A percentile compares a stretch with the other conserved stretches of the same genome.
Evolutionary conservation across 2,113 vertebrate species (phyloP).

Genomic region (Chiloscyllium plagiosum): DNA sequence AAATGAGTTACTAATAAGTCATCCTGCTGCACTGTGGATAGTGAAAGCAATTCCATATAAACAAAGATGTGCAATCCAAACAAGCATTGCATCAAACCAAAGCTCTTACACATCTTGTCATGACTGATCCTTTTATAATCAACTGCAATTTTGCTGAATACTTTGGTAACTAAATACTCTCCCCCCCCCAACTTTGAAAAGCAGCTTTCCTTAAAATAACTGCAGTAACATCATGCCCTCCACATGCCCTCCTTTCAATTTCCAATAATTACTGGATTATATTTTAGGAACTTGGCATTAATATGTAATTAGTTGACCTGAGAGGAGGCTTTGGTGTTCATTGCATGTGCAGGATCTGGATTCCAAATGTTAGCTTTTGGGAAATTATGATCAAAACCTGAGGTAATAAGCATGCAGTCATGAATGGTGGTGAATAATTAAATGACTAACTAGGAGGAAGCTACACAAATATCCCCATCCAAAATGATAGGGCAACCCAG

Average conservation of each 20-base stretch:
- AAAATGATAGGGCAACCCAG: too few relatives aligned
- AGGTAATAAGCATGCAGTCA: background rate
- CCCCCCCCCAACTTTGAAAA: background rate
- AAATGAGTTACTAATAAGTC: background rate
- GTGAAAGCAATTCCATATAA: background rate
- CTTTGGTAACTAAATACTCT: background rate
- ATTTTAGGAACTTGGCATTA: background rate
- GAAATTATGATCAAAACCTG: background rate
- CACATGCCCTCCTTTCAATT: background rate
- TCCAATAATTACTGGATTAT: background rate
- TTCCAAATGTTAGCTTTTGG: background rate
- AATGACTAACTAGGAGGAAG: too few relatives aligned
- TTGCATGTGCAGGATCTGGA: background rate
- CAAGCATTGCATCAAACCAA: too few relatives aligned
- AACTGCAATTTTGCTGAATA: background rate
- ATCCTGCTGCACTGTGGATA: background rate
- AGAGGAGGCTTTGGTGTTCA: background rate
- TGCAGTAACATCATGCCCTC: background rate
- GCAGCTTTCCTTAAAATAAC: background rate
- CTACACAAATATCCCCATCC: too few relatives aligned
- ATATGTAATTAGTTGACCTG: background rate
- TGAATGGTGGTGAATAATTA: too few relatives aligned
- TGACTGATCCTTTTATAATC: too few relatives aligned
- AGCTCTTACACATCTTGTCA: too few relatives aligned
- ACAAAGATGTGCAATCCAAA: too few relatives aligned